These are phyloP conservation scores for Lasioglossum malachurum DNA, from an alignment of 2,888 invertebrate genomes.

Conservation along the genomic window DNA sequence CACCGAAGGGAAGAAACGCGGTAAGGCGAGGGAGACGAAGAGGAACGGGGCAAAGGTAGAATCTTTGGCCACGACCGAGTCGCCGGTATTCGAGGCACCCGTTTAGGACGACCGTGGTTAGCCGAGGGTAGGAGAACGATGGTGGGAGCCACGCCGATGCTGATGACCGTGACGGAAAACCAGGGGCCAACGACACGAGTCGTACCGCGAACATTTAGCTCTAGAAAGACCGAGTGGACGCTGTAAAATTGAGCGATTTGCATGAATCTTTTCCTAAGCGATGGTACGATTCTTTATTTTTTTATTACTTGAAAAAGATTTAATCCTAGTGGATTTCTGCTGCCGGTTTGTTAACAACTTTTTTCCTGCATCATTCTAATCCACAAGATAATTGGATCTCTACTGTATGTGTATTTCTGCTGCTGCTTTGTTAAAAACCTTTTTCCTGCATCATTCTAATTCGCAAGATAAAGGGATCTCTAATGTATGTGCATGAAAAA, in stretches of 20 bases:
- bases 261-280: not conserved
- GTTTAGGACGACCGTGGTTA: slow-evolving; percentile 44
- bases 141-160: slow-evolving; percentile 28
- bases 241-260: not conserved
- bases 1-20: slow-evolving; percentile 11
- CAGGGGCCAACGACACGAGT: slow-evolving; percentile 32
- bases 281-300: not conserved
- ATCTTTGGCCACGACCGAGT: slow-evolving; percentile 24
- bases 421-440: too few species aligned
- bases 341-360: too few species aligned
- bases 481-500: too few species aligned
- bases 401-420: too few species aligned
- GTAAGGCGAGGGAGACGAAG: slow-evolving; percentile 9
- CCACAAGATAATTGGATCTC: too few species aligned
- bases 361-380: too few species aligned
- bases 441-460: too few species aligned
- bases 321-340: too few species aligned
- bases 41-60: slow-evolving; percentile 24
- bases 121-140: slow-evolving; percentile 32
- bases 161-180: slow-evolving; percentile 45
- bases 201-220: slow-evolving; percentile 7
- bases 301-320: too few species aligned
- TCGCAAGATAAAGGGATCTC: too few species aligned
- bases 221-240: not conserved
- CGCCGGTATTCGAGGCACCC: slow-evolving; percentile 41